Percentiles rank a stretch among this genome's conserved stretches.
Conservation (phyloP, 2,113 vertebrate species). For the Eclectus roratus region DNA sequence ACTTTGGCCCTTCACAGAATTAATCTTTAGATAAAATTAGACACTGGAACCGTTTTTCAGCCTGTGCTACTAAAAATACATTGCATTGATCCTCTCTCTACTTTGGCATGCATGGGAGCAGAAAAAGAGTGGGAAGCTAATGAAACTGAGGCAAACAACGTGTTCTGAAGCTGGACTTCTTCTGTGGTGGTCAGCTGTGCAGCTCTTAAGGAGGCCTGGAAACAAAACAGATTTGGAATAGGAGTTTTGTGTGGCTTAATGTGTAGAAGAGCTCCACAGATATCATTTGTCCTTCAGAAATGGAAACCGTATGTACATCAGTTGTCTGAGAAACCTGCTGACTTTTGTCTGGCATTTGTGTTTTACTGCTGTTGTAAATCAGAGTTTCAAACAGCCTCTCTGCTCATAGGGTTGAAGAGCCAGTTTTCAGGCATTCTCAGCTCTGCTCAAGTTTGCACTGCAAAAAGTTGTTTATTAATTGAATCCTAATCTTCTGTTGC, state of each 20-base stretch:
- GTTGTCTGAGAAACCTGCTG: neutral
- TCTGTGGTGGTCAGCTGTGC: rapidly evolving
- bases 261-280: neutral
- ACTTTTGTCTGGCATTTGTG: neutral
- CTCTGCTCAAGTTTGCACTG: neutral
- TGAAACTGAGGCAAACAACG: neutral
- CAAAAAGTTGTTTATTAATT: neutral
- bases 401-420: neutral
- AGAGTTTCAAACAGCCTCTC: neutral
- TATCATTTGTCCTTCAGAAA: neutral
- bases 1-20: neutral
- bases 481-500: neutral
- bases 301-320: rapidly evolving
- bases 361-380: neutral
- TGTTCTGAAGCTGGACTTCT: neutral
- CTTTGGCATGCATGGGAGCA: neutral
- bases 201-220: neutral
- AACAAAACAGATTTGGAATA: neutral
- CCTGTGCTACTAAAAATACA: conserved; percentile 5
- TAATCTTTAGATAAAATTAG: conserved; percentile 42
- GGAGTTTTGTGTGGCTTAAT: neutral
- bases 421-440: neutral
- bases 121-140: neutral
- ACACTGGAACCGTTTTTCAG: conserved; percentile 16
- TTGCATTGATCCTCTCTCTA: neutral